These are phyloP conservation scores for Tyrannus savana DNA, from an alignment of 2,113 vertebrate genomes.

Conservation along the genomic window DNA sequence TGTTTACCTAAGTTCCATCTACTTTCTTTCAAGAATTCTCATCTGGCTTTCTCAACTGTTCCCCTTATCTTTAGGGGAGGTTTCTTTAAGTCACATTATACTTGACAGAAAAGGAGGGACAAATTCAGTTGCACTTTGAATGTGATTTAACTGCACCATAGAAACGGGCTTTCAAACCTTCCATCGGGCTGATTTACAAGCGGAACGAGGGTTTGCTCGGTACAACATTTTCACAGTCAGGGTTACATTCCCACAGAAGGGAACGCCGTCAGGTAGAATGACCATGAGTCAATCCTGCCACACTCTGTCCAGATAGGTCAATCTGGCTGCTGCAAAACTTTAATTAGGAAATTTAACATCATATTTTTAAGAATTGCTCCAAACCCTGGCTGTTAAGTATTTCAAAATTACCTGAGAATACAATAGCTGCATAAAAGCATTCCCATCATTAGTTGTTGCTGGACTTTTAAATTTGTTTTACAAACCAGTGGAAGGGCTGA, in stretches of 20 bases:
- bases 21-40: constrained; percentile 8
- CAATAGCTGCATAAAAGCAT: not conserved
- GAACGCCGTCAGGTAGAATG: constrained; percentile 64
- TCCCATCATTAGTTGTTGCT: not conserved
- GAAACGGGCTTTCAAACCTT: constrained; percentile 57
- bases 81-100: constrained; percentile 23
- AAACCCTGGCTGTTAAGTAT: not conserved
- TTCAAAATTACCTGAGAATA: not conserved
- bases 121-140: constrained; percentile 43
- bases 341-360: not conserved
- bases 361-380: not conserved
- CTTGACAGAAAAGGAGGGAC: constrained; percentile 53
- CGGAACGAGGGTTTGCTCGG: constrained; percentile 40
- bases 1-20: constrained; percentile 16
- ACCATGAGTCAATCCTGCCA: constrained; percentile 43
- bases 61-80: not conserved
- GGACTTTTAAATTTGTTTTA: not conserved
- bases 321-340: not conserved
- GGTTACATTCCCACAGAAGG: constrained; percentile 47
- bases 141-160: constrained; percentile 48
- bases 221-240: constrained; percentile 49
- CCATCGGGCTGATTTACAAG: constrained; percentile 50
- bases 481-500: not conserved
- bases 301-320: not conserved
- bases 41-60: not conserved